These are phyloP conservation scores for Porites divaricata DNA, from an alignment of 92 coral and sea anemone genomes.

Conservation along the genomic window DNA sequence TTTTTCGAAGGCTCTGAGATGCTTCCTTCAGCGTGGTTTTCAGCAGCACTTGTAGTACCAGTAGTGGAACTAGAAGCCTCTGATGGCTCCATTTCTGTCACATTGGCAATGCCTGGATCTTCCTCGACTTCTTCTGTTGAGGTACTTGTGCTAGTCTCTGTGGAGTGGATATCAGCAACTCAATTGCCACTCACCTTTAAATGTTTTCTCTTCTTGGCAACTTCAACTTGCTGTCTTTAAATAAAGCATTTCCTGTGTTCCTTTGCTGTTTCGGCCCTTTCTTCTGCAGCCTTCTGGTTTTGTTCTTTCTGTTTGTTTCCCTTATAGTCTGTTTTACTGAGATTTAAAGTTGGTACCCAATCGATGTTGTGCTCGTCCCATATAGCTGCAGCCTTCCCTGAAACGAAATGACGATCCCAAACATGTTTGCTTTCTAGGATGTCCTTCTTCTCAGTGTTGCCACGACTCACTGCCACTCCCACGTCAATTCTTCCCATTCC, in stretches of 20 bases:
- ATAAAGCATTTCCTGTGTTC: neutral
- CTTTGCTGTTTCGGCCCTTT: neutral
- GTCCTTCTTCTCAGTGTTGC: slow-evolving; percentile 52
- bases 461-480: slow-evolving; percentile 65
- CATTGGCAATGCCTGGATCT: neutral
- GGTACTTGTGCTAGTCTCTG: neutral
- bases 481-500: slow-evolving; percentile 55
- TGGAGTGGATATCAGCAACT: neutral
- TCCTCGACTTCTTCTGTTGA: slow-evolving; percentile 9
- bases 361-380: slow-evolving; percentile 62
- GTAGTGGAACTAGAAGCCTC: neutral
- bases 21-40: too few species aligned
- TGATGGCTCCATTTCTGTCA: slow-evolving; percentile 10
- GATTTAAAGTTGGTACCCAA: slow-evolving; percentile 57
- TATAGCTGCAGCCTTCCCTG: slow-evolving; percentile 57
- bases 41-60: slow-evolving; percentile 2
- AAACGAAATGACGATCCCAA: slow-evolving; percentile 61
- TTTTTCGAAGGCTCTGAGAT: too few species aligned
- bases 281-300: neutral
- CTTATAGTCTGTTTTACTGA: slow-evolving; percentile 36
- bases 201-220: neutral
- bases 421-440: slow-evolving; percentile 56
- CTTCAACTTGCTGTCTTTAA: neutral
- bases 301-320: neutral
- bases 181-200: neutral